Evolutionary conservation across 2,888 invertebrate species (phyloP), one percentile per base, ranked within the genome.

Genomic region (Synergus japonicus): DNA sequence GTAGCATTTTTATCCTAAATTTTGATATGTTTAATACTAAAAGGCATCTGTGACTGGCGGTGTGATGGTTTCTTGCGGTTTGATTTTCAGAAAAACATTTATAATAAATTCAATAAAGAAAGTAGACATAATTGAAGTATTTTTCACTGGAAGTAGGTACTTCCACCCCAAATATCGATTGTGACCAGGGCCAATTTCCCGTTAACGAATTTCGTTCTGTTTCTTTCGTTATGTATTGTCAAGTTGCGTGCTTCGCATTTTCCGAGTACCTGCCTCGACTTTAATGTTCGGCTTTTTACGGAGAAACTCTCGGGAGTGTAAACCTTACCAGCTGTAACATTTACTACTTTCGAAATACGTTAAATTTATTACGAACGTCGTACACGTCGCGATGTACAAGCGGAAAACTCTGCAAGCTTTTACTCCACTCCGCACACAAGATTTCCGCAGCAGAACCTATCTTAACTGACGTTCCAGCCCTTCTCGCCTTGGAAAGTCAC

Each of bases 331-430:
- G 82, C 76, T 79, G 81, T 83, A 81, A 83, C 81, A 80, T 85
- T 83, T 83, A 83, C 79, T 78, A 78, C 80, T 82, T 79, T 84
- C 67, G 78, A 81, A 83, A 81, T 79, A 78, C 82, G 79, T 78
- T 73, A 79, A 83, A 85, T 85, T 84, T 83, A 85, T 84, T 78
- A 80, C 80, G 49, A 73, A 37, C 73, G 37, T 49, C 41, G 46
- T 37, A 29, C 15, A 73, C 65, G 77, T 73, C 54, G 73, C 73
- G 73, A 54, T 73, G 29, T 73, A 73, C 73, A 37, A 73, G 54
- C 73, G 54, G 73, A 73, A 73, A 73, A 73, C 73, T 58, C 54
- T 73, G 73, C 54, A 54, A 73, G 73, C 73, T 73, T 73, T 73
- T 54, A 73, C 73, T 73, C 54, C 49, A 73, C 54, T 73, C 41